Base-by-base conservation (phyloP, 2,797 vertebrate species). In the Buceros bicornis region DNA sequence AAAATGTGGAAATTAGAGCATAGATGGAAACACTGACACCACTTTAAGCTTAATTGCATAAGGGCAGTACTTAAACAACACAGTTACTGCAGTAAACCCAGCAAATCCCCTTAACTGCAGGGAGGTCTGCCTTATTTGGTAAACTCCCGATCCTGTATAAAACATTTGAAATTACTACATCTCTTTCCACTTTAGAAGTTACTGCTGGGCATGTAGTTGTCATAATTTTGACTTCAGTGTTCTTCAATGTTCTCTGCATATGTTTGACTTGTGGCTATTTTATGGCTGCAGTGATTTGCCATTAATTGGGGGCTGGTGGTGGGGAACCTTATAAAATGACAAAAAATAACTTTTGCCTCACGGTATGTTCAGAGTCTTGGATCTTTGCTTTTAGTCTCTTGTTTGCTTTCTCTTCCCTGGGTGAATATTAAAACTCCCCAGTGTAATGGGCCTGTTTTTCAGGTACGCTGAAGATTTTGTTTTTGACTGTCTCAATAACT, bases 191-290 rank as follows among this genome's bases (percentile, higher is more conserved):
- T 45, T 78, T 40, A 78, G 71, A 84, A 85, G 21, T 87, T 79
- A 84, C 53, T 87, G 26, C 47, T 87, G 33, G 47, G 33, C 15
- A 31, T 78, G 72, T 85, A 71, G 37, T 76, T 94, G 89, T 79
- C 53, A n/a, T 42, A 65, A 64, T 62, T 69, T 79, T 87, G 79
- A 35, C 45, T 66, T 73, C 26, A 61, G n/a, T 37, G 42, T 96
- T 96, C 71, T 90, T 74, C 35, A 54, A 0, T 33, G 28, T 5
- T 90, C 24, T 66, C 37, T 5, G 1, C 11, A 12, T 67, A 40
- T 25, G 7, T 84, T 71, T 96, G 78, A 81, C 92, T 94, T 89
- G 93, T 54, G 56, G 66, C 22, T 14, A 9, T 91, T 95, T 84
- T 94, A 84, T 20, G 43, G 53, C 64, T 74, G 31, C 42, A 64